Percentiles rank a stretch among this genome's conserved stretches.
phyloP scores from a whole-genome alignment of 1,140 invertebrate species.

The Notospermus geniculatus region DNA sequence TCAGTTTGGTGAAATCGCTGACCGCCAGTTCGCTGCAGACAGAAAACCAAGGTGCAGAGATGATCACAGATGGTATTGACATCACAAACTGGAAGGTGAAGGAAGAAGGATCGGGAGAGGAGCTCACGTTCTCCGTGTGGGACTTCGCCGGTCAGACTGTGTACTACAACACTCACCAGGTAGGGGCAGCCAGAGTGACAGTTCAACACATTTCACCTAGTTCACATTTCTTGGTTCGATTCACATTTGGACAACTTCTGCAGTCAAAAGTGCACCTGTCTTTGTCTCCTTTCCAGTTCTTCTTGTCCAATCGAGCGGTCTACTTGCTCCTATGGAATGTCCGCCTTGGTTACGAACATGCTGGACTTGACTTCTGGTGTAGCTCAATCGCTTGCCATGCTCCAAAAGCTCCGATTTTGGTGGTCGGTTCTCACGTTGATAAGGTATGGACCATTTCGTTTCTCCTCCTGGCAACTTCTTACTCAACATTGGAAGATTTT shows the following conservation, averaged over 20 bases:
- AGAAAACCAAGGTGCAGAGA: constrained; percentile 31
- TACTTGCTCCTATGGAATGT: constrained; percentile 54
- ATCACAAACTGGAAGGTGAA: constrained; percentile 24
- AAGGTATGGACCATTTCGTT: constrained; percentile 34
- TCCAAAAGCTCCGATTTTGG: constrained; percentile 50
- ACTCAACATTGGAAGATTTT: no score
- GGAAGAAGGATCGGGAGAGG: constrained; percentile 9
- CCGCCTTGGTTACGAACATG: constrained; percentile 51
- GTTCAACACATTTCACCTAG: no score
- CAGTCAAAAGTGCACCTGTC: neutral
- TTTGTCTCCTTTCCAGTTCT: constrained; percentile 52
- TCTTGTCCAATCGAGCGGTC: constrained; percentile 50
- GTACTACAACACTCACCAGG: constrained; percentile 40
- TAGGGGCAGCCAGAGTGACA: constrained; percentile 5
- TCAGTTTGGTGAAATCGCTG: constrained; percentile 39
- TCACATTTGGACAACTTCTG: no score
- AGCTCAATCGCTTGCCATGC: constrained; percentile 52
- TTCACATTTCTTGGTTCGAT: no score
- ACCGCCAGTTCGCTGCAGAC: constrained; percentile 23
- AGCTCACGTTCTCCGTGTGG: constrained; percentile 25
- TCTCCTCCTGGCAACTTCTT: no score
- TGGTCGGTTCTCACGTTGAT: constrained; percentile 52
- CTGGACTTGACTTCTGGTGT: constrained; percentile 52
- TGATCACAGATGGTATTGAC: constrained; percentile 34
- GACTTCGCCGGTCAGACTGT: constrained; percentile 35